Evolutionary conservation across 2,113 vertebrate species (phyloP).

Genomic region (Etia nguti): DNA sequence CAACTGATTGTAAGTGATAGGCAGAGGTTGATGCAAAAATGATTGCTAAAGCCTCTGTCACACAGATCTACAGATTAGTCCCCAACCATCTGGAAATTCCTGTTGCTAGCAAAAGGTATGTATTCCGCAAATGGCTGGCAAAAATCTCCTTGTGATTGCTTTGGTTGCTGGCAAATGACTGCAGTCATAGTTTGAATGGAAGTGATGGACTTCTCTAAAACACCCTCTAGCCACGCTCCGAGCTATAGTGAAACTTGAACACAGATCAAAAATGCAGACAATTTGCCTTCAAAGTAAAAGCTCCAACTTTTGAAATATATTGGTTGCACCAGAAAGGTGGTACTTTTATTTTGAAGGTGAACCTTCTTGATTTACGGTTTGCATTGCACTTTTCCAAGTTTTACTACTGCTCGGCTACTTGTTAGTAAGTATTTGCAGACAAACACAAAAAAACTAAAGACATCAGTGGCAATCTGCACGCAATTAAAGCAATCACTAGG

Average conservation of each 20-base stretch:
- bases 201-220: background rate
- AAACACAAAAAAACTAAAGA: background rate
- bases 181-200: background rate
- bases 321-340: background rate
- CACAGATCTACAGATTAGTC: background rate
- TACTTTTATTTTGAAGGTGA: background rate
- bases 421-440: background rate
- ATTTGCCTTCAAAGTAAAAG: background rate
- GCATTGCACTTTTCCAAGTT: background rate
- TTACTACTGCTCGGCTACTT: background rate
- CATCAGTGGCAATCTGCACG: background rate
- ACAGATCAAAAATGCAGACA: background rate
- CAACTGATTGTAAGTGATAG: background rate
- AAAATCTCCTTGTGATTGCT: too few species aligned
- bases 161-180: background rate
- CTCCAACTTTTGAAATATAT: background rate
- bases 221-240: rapidly evolving
- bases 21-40: rapidly evolving
- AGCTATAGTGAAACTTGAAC: background rate
- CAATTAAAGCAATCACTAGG: background rate
- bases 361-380: background rate
- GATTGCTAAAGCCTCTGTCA: background rate
- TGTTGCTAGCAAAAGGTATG: rapidly evolving
- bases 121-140: background rate
- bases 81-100: rapidly evolving